Evolutionary conservation across 2,797 vertebrate genomes (phyloP), one percentile per base, ranked within the genome.

Genomic region (Channallabes apus): DNA sequence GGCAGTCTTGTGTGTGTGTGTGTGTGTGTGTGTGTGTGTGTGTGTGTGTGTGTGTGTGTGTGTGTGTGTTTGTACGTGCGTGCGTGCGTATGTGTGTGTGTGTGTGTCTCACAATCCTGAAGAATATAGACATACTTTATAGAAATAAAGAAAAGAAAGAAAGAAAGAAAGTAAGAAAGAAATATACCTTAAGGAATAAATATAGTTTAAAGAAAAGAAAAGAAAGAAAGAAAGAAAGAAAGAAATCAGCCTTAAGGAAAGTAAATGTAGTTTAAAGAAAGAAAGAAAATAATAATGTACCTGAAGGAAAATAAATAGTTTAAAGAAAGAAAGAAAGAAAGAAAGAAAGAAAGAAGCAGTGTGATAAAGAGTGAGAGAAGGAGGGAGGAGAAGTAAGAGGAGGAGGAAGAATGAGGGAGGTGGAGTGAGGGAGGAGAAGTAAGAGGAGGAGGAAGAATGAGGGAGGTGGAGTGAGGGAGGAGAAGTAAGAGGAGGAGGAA

Each of bases 11-110:
- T 32, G 32, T 32, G 32, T 32, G 32, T 32, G 32, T 32, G 1
- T 32, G 32, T 32, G 32, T 32, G 32, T 17, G 84, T 80, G 51
- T 89, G 46, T 75, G 73, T 76, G 73, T 56, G 73, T 56, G 73
- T 76, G 67, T 20, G 0, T 20, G 32, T 84, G 35, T 82, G 38
- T 86, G 20, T 68, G 58, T 81, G 83, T 32, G 32, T 32, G 32
- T 32, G 32, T 32, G 1, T 18, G 32, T 32, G 32, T 17, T 83
- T 80, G 51, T 89, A 38, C 54, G 73, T 76, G 73, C 32, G 73
- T 56, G 73, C 56, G 67, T 20, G 0, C 9, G 32, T 84, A 29
- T 82, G 38, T 86, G 20, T 68, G 58, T 81, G 83, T 32, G 32
- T 32, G 32, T 32, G 32, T 32, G 1, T 18, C n/a, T n/a, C 12